Evolutionary conservation across 2,797 vertebrate species (phyloP).

Genomic region (Smutsia temminckii): DNA sequence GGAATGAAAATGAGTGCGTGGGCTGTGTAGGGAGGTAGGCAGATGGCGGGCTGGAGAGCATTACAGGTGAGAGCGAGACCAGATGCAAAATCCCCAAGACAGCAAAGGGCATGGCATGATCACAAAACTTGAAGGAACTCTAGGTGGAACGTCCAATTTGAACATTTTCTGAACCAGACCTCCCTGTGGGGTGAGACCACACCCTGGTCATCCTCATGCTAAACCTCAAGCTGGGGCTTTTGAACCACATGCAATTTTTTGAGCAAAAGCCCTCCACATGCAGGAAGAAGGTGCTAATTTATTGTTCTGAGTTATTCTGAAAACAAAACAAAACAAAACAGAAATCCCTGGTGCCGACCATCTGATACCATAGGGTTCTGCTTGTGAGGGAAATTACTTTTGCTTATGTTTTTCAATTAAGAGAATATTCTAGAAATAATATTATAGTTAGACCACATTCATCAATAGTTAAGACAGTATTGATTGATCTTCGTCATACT

Average conservation of each 20-base stretch:
- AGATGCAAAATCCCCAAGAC: not conserved
- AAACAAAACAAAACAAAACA: not conserved
- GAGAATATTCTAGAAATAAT: not conserved
- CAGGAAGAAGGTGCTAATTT: not conserved
- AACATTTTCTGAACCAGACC: not conserved
- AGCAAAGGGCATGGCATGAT: not conserved
- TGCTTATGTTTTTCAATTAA: not conserved
- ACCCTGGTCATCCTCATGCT: not conserved
- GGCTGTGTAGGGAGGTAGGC: rapidly evolving
- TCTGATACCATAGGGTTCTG: not conserved
- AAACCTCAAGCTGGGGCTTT: not conserved
- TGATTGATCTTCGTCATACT: conserved; percentile 83
- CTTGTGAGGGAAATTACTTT: not conserved
- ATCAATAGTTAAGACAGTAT: conserved; percentile 70
- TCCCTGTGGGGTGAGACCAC: not conserved
- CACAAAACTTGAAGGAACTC: not conserved
- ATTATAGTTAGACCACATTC: conserved; percentile 37
- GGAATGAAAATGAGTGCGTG: not conserved
- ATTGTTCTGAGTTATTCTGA: not conserved
- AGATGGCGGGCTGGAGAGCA: rapidly evolving
- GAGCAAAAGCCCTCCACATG: not conserved
- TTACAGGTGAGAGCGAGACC: not conserved
- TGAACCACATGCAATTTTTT: not conserved
- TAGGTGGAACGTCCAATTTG: not conserved
- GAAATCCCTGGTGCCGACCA: not conserved